Evolutionary conservation across 2,888 invertebrate species (phyloP), one percentile per base, ranked within the genome.

Genomic region (Melinopterus prodromus): DNA sequence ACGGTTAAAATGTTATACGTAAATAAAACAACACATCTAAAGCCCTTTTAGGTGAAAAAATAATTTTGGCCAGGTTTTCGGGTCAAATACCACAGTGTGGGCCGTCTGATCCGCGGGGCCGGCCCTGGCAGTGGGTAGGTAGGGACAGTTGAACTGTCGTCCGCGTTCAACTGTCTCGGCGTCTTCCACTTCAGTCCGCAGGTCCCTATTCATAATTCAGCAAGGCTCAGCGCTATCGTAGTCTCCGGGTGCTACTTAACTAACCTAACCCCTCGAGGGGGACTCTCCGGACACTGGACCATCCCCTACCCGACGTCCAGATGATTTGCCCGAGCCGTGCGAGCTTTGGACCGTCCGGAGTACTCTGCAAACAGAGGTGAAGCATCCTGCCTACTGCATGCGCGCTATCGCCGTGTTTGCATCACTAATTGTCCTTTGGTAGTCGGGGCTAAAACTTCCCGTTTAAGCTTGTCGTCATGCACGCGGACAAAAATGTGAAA

Each of bases 341-440:
- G 26, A 53, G 53, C 53, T 53, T 53, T 53, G 53, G 53, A 53
- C 53, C 53, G 12, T 12, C 53, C 7, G 53, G 53, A 53, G 53
- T 53, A 53, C 53, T 53, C 53, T 53, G 53, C 53, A 53, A 53
- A 53, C 53, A 53, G 53, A 53, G 53, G 53, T 53, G 53, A 53
- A 53, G 53, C 53, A 53, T 6, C 53, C 53, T 53, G 53, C 7
- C 53, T 53, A 53, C 53, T 9, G 53, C 53, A 53, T 53, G 53
- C 53, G 12, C 53, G 53, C 53, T 53, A 53, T 53, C 53, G 53
- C 53, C 53, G 1, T 53, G 53, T 53, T 53, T 53, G 53, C 53
- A 53, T 53, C 53, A 53, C 53, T 53, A 53, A 53, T 53, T 53
- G 53, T 53, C 53, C 53, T 53, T 53, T 53, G 53, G 53, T 53